A percentile compares a stretch with the other conserved stretches of the same genome.
Evolutionary conservation across 2,113 vertebrate genomes (phyloP).

Genomic region (Tragelaphus buxtoni): DNA sequence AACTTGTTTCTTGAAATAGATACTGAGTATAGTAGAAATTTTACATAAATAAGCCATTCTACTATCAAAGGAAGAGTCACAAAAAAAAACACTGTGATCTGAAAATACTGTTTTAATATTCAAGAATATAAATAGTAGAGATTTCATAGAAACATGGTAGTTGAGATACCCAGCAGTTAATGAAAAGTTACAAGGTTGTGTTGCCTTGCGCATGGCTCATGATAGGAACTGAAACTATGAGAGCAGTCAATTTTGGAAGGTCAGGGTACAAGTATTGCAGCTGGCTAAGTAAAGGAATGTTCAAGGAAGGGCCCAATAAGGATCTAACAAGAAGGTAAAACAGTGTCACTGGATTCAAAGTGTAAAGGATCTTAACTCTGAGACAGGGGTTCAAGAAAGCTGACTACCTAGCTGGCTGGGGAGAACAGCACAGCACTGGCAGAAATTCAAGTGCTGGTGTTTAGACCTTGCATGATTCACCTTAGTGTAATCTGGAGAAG

Average conservation of each 20-base stretch:
- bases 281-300: neutral
- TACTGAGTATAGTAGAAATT: neutral
- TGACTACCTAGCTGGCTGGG: neutral
- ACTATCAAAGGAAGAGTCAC: neutral
- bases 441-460: neutral
- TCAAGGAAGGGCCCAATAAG: neutral
- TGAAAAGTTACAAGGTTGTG: neutral
- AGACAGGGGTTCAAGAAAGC: neutral
- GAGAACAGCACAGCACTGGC: neutral
- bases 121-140: neutral
- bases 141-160: neutral
- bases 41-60: conserved; percentile 19
- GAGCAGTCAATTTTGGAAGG: neutral
- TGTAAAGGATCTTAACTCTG: neutral
- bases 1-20: conserved; percentile 15
- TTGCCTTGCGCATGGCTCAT: neutral
- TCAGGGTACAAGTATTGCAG: neutral
- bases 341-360: neutral
- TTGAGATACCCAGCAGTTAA: neutral
- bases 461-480: neutral
- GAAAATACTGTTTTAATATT: neutral
- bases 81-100: neutral
- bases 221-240: neutral
- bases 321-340: neutral
- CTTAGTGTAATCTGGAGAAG: neutral